Evolutionary conservation across 2,113 vertebrate genomes (phyloP).

Genomic region (Paramisgurnus dabryanus): DNA sequence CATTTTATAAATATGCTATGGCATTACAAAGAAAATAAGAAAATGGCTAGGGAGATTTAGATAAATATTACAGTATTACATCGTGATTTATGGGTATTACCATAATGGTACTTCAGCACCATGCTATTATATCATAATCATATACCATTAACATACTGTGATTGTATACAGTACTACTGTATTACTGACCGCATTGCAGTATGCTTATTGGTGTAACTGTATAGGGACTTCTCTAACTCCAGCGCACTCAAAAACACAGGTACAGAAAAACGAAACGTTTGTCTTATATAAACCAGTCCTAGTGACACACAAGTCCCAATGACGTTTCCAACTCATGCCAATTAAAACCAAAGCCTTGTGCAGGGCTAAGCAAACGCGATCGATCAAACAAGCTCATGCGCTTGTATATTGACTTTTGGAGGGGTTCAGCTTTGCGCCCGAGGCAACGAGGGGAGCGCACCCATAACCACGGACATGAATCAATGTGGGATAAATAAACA

Average conservation of each 20-base stretch:
- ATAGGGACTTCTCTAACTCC: background rate
- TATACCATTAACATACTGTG: too few species aligned
- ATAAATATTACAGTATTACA: too few species aligned
- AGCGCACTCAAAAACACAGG: constrained; percentile 2
- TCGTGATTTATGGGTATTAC: too few species aligned
- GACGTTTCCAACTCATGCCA: constrained; percentile 59
- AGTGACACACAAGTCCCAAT: constrained; percentile 41
- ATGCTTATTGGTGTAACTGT: too few species aligned
- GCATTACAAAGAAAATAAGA: too few species aligned
- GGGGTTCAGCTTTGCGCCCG: constrained; percentile 57
- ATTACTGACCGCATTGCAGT: too few species aligned
- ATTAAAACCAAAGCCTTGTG: constrained; percentile 65
- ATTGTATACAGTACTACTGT: too few species aligned
- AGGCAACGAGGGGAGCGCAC: background rate
- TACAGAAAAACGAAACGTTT: background rate
- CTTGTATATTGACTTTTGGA: constrained; percentile 68
- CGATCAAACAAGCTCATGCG: constrained; percentile 66
- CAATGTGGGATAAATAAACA: background rate
- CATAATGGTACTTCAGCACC: too few species aligned
- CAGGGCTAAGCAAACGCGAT: constrained; percentile 54
- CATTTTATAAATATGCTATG: too few species aligned
- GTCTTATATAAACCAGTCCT: background rate
- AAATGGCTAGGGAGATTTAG: too few species aligned
- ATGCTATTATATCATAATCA: too few species aligned
- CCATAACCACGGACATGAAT: constrained; percentile 3